A percentile compares a stretch with the other conserved stretches of the same genome.
These are phyloP conservation scores for Anas acuta DNA, from an alignment of 2,797 vertebrate species.

Conservation along the genomic window DNA sequence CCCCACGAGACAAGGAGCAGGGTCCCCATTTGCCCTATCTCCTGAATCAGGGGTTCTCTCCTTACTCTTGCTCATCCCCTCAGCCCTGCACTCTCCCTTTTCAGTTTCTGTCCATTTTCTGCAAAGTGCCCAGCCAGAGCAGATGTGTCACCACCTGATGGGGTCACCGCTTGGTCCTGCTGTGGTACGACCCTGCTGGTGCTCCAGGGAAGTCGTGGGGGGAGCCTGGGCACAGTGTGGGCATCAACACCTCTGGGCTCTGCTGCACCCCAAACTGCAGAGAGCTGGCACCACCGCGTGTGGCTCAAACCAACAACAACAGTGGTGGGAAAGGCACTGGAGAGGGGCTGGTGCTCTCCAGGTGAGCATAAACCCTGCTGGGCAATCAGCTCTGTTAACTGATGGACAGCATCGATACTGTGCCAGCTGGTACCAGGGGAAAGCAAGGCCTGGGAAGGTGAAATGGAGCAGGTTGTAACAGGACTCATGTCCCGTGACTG, in stretches of 20 bases:
- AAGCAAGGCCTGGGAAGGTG: neutral
- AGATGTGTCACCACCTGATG: fast-evolving
- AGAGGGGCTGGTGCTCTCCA: neutral
- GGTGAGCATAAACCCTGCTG: neutral
- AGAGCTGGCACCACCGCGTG: neutral
- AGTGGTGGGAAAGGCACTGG: neutral
- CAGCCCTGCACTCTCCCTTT: neutral
- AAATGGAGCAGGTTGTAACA: neutral
- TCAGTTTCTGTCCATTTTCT: neutral
- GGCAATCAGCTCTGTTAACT: neutral
- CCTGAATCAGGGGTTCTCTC: neutral
- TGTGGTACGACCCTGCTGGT: fast-evolving
- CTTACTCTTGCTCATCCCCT: neutral
- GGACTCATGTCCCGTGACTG: neutral
- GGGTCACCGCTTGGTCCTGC: neutral
- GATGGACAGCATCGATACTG: fast-evolving
- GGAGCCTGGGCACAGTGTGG: fast-evolving
- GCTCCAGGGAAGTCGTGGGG: neutral
- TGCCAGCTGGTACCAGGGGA: neutral
- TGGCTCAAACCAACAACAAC: neutral
- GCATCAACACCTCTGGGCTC: neutral
- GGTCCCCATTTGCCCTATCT: neutral
- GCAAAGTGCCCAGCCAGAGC: neutral
- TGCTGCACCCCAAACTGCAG: neutral
- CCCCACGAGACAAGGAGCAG: fast-evolving